These are phyloP conservation scores for Serripes groenlandicus DNA, from an alignment of 2,888 invertebrate species.

Conservation along the genomic window DNA sequence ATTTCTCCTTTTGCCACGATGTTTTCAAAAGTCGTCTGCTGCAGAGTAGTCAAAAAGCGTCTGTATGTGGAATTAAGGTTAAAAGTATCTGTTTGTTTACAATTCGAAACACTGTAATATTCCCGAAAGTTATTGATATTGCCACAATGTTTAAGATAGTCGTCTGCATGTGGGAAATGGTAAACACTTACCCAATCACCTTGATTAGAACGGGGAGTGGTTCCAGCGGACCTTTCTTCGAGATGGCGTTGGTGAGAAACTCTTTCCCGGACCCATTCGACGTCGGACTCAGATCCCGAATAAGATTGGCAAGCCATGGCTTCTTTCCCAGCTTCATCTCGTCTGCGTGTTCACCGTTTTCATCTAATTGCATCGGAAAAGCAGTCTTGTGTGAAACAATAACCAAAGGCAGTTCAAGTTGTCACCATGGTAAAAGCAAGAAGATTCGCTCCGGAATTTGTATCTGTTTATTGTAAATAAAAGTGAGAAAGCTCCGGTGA, in stretches of 20 bases:
- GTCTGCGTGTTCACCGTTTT: neutral
- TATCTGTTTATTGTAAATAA: too few species aligned
- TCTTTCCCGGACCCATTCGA: constrained; percentile 40
- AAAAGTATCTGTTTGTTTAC: too few species aligned
- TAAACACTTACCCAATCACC: constrained; percentile 51
- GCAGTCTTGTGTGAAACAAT: too few species aligned
- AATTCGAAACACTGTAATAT: too few species aligned
- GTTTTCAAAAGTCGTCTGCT: neutral
- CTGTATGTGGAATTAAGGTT: neutral
- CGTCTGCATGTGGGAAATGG: too few species aligned
- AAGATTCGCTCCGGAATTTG: too few species aligned
- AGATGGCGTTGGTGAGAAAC: constrained; percentile 31
- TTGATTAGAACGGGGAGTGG: constrained; percentile 38
- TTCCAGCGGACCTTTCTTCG: constrained; percentile 43
- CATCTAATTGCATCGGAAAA: neutral
- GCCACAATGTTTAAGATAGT: too few species aligned
- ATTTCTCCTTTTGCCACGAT: neutral
- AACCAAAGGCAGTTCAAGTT: too few species aligned
- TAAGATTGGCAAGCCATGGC: constrained; percentile 56
- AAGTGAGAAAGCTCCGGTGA: too few species aligned
- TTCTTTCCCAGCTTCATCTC: constrained; percentile 57
- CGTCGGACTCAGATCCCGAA: constrained; percentile 59
- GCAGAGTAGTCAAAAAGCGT: neutral
- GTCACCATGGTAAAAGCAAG: too few species aligned
- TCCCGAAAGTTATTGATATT: too few species aligned